Conservation (phyloP, 2,113 vertebrate genomes). For the Raja brachyura region DNA sequence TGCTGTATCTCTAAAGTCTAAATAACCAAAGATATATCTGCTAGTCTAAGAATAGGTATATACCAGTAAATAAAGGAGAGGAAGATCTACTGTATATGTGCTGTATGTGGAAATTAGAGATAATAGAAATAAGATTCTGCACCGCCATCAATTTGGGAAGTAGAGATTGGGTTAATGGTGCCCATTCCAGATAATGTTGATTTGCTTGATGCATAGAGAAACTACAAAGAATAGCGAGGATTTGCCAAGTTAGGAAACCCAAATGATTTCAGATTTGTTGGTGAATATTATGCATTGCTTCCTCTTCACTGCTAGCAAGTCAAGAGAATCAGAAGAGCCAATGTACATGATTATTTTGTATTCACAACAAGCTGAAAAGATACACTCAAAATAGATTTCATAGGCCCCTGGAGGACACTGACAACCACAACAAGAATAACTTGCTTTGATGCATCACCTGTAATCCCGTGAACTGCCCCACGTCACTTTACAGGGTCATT, state of each 20-base stretch:
- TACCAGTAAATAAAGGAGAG: neutral
- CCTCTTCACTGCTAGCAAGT: neutral
- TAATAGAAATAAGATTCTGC: neutral
- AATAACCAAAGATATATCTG: neutral
- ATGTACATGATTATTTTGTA: neutral
- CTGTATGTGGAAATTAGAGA: neutral
- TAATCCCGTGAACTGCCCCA: neutral
- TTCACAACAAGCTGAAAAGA: neutral
- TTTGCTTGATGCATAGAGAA: neutral
- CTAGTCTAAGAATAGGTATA: neutral
- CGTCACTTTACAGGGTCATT: neutral
- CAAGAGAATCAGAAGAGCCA: neutral
- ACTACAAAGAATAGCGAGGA: too few species aligned
- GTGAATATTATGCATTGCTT: neutral
- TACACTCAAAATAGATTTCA: neutral
- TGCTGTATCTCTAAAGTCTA: neutral
- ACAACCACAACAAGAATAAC: neutral
- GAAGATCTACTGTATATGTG: neutral
- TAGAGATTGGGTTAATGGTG: neutral
- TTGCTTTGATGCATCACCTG: neutral
- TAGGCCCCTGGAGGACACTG: neutral
- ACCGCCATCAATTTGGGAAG: neutral
- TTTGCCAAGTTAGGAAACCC: neutral
- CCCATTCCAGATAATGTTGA: neutral
- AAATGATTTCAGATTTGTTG: neutral